Conservation (phyloP, 2,797 vertebrate species). For the Alosa sapidissima region DNA sequence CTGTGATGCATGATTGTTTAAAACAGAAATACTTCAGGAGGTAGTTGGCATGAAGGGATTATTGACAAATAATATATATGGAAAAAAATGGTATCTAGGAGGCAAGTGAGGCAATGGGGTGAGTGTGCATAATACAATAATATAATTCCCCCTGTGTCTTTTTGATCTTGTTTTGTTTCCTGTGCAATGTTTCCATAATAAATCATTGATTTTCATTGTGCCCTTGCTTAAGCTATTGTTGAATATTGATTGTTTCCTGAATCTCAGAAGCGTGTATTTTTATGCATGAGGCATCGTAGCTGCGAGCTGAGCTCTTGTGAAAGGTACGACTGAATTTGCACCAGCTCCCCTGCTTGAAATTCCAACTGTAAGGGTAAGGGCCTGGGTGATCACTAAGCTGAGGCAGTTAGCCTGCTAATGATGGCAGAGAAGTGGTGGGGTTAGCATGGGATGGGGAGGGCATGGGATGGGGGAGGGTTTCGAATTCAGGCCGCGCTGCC, state of each 20-base stretch:
- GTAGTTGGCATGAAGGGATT: not conserved
- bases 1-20: not conserved
- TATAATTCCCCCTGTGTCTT: not conserved
- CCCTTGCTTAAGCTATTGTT: constrained; percentile 10
- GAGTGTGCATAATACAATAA: not conserved
- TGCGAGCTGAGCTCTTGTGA: not conserved
- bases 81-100: too few species aligned
- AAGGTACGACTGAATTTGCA: constrained; percentile 15
- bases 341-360: constrained; percentile 58
- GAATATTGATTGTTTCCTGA: constrained; percentile 17
- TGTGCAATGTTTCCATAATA: constrained; percentile 8
- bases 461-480: not conserved
- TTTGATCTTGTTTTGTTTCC: not conserved
- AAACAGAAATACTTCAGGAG: not conserved
- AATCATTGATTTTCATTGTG: constrained; percentile 18
- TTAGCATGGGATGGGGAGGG: constrained; percentile 10
- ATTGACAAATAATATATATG: not conserved
- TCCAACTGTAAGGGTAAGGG: constrained; percentile 55
- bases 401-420: constrained; percentile 57
- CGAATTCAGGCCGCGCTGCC: not conserved
- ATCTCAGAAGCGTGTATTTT: not conserved
- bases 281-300: not conserved
- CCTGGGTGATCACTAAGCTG: constrained; percentile 56
- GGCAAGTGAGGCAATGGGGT: not conserved
- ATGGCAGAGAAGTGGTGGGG: constrained; percentile 36